phyloP scores from a whole-genome alignment of 23 tunicate species.

The Phallusia fumigata region DNA sequence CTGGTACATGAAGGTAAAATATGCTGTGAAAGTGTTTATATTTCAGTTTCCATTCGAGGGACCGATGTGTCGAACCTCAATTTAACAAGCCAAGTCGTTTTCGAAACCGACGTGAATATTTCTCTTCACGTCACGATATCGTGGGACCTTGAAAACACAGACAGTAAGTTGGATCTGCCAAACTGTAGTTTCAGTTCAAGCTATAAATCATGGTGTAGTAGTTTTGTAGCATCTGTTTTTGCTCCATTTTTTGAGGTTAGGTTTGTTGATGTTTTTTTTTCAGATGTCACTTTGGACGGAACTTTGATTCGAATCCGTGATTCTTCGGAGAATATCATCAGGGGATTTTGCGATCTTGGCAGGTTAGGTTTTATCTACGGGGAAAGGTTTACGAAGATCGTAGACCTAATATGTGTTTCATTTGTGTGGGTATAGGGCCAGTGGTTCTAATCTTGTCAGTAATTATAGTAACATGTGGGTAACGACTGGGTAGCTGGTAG shows the following conservation, averaged over 20 bases:
- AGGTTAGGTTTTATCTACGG: neutral
- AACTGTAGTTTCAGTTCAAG: too few relatives aligned
- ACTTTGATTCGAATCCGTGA: neutral
- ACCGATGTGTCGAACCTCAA: neutral
- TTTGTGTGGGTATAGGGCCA: neutral
- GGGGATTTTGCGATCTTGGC: neutral
- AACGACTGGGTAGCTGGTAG: too few relatives aligned
- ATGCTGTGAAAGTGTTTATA: too few relatives aligned
- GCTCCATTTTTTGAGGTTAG: too few relatives aligned
- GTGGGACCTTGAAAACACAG: neutral
- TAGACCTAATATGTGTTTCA: neutral
- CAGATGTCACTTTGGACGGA: neutral
- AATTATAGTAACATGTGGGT: too few relatives aligned
- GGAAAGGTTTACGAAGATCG: neutral
- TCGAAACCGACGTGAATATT: neutral
- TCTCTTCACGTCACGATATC: neutral
- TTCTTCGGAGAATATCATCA: neutral
- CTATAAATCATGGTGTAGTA: too few relatives aligned
- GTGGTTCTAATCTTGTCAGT: too few relatives aligned
- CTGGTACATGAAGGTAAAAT: too few relatives aligned
- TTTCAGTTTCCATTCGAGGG: constrained; percentile 1
- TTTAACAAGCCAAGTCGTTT: neutral
- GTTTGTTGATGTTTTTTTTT: neutral
- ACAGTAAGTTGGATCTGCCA: too few relatives aligned
- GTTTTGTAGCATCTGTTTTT: too few relatives aligned